Percentiles rank a stretch among this genome's conserved stretches.
Evolutionary conservation across 2,113 vertebrate genomes (phyloP).

Genomic region (Crotalus horridus): DNA sequence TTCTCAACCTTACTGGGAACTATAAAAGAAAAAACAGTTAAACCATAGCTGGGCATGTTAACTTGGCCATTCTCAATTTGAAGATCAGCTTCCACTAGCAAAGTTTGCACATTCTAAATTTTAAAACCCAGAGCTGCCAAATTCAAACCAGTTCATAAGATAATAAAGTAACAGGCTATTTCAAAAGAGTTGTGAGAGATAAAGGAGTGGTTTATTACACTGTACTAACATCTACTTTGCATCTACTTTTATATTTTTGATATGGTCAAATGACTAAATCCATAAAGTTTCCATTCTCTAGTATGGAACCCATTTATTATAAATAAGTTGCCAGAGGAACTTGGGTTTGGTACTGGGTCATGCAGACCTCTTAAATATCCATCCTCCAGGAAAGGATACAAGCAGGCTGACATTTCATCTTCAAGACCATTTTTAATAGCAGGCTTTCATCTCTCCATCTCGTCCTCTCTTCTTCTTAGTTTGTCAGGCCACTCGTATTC

Average conservation of each 20-base stretch:
- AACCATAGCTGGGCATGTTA: background rate
- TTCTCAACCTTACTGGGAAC: background rate
- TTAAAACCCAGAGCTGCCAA: background rate
- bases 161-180: background rate
- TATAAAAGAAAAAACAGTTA: too few relatives aligned
- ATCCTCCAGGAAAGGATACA: background rate
- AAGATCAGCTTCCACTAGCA: background rate
- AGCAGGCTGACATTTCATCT: conserved; percentile 34
- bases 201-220: background rate
- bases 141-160: background rate
- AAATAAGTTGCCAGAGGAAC: background rate
- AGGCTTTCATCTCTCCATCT: conserved; percentile 15
- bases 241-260: too few relatives aligned
- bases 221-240: background rate
- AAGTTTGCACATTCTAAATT: background rate
- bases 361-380: background rate
- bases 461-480: background rate
- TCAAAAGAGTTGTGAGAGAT: background rate
- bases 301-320: conserved; percentile 8
- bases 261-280: too few relatives aligned
- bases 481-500: conserved; percentile 10
- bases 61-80: background rate
- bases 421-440: conserved; percentile 41
- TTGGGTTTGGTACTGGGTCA: background rate
- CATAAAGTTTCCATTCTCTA: too few relatives aligned